Percentiles rank a stretch among this genome's conserved stretches.
phyloP scores from a whole-genome alignment of 2,888 invertebrate genomes.

The Ochlodes sylvanus region DNA sequence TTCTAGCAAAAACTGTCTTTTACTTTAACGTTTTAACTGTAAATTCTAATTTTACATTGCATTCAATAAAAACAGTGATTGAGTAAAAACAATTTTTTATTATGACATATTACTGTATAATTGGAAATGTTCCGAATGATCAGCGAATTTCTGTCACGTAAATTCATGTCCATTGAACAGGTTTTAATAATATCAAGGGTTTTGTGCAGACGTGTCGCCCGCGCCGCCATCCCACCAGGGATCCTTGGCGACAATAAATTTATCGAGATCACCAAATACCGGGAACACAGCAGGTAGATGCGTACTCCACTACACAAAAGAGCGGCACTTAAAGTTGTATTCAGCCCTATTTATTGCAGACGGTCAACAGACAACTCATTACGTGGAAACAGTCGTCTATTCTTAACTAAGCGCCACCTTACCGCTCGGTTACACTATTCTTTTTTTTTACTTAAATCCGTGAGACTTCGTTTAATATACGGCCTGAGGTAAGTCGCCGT shows the following conservation, averaged over 20 bases:
- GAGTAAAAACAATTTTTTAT: conserved; percentile 8
- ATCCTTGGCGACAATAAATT: conserved; percentile 56
- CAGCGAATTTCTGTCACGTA: neutral
- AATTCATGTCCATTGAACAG: conserved; percentile 1
- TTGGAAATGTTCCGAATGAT: neutral
- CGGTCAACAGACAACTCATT: conserved; percentile 53
- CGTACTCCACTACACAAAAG: conserved; percentile 48
- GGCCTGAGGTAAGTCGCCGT: conserved; percentile 53
- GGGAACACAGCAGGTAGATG: conserved; percentile 54
- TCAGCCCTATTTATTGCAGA: conserved; percentile 57
- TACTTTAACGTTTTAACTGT: neutral
- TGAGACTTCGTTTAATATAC: conserved; percentile 59
- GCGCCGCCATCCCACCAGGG: conserved; percentile 54
- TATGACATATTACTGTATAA: neutral
- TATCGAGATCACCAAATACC: conserved; percentile 50
- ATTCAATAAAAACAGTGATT: conserved; percentile 4
- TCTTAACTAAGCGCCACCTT: conserved; percentile 76
- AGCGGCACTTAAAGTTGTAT: conserved; percentile 58
- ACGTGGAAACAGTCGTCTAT: conserved; percentile 51
- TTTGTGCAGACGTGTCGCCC: conserved; percentile 22
- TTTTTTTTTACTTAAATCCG: conserved; percentile 63
- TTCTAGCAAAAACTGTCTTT: conserved; percentile 1
- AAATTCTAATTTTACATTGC: conserved; percentile 10
- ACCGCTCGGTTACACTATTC: conserved; percentile 52
- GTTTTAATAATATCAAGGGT: conserved; percentile 15